phyloP scores from a whole-genome alignment of 2,888 invertebrate species.

The Chrysolina americana region DNA sequence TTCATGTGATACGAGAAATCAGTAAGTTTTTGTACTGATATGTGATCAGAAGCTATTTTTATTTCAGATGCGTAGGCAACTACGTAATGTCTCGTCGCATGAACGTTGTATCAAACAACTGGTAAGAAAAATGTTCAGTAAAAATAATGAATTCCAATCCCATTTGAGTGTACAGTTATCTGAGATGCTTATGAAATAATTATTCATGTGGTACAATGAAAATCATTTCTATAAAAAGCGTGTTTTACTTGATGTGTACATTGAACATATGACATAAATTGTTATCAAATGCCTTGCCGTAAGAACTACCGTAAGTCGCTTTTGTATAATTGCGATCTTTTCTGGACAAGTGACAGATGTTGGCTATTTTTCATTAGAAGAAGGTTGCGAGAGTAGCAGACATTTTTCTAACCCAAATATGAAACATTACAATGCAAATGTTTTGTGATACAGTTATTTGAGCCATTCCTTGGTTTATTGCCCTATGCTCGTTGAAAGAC shows the following conservation, averaged over 20 bases:
- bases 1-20: too few relatives aligned
- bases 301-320: conserved; percentile 41
- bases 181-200: conserved; percentile 18
- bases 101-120: too few relatives aligned
- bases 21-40: too few relatives aligned
- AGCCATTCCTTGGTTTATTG: not conserved
- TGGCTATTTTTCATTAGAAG: conserved; percentile 8
- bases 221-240: conserved; percentile 31
- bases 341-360: conserved; percentile 20
- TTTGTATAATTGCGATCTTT: conserved; percentile 30
- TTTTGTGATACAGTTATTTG: not conserved
- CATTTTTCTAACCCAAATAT: conserved; percentile 20
- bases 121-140: not conserved
- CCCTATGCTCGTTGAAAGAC: too few relatives aligned
- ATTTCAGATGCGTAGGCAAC: too few relatives aligned
- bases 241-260: conserved; percentile 33
- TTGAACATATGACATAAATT: conserved; percentile 45
- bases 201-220: conserved; percentile 9
- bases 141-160: not conserved
- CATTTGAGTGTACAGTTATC: conserved; percentile 11
- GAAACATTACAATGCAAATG: conserved; percentile 8
- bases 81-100: not conserved
- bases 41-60: too few relatives aligned
- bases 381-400: not conserved
- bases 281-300: conserved; percentile 38